These are phyloP conservation scores for Typhlomys cinereus DNA, from an alignment of 2,113 vertebrate species.

Conservation along the genomic window DNA sequence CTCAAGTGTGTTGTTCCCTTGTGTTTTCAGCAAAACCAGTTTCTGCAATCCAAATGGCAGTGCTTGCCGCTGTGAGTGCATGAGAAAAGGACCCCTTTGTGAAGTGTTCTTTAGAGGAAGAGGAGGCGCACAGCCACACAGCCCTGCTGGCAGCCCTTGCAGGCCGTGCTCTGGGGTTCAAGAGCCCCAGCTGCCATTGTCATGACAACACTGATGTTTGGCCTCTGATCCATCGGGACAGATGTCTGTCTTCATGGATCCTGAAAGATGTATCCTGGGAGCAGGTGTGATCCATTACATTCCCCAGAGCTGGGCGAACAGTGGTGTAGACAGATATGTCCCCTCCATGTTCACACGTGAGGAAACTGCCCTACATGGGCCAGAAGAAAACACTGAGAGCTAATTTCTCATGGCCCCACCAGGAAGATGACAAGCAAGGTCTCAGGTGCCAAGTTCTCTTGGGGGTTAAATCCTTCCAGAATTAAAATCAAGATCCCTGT, in stretches of 20 bases:
- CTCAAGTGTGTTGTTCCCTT: not conserved
- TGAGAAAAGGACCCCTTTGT: slow-evolving; percentile 5
- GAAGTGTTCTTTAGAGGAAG: accelerated
- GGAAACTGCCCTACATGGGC: not conserved
- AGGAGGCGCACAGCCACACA: not conserved
- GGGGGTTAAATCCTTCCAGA: not conserved
- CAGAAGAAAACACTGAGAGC: not conserved
- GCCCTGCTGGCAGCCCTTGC: accelerated
- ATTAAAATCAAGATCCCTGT: not conserved
- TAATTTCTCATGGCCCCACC: accelerated
- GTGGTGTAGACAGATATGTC: no score
- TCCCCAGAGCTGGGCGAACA: not conserved
- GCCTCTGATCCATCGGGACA: not conserved
- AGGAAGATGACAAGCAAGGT: not conserved
- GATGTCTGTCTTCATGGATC: not conserved
- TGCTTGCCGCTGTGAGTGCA: not conserved
- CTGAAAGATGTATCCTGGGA: not conserved
- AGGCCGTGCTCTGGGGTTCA: accelerated
- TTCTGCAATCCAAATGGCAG: not conserved
- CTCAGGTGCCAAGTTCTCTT: not conserved
- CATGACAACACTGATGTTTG: not conserved
- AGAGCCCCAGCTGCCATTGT: not conserved
- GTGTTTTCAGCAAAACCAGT: not conserved
- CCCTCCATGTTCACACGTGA: not conserved
- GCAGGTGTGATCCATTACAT: not conserved